A percentile compares a stretch with the other conserved stretches of the same genome.
phyloP scores from a whole-genome alignment of 2,888 invertebrate species.

The Cenopis cana region DNA sequence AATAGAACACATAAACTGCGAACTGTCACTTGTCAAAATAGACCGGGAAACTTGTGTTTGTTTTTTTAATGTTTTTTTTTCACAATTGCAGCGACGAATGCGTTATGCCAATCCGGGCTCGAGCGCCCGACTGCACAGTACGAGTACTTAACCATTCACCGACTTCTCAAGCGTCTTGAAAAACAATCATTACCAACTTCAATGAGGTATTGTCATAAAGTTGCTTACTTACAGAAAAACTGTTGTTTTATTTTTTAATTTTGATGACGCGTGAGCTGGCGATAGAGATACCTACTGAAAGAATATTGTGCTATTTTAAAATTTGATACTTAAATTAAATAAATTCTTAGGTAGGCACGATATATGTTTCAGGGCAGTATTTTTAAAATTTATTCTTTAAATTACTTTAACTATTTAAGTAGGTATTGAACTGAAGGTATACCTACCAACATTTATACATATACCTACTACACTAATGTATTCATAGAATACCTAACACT shows the following conservation, averaged over 20 bases:
- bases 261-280: neutral
- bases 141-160: slow-evolving; percentile 49
- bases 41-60: slow-evolving; percentile 47
- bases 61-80: slow-evolving; percentile 46
- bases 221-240: slow-evolving; percentile 11
- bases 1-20: slow-evolving; percentile 43
- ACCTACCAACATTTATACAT: too few relatives aligned
- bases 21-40: slow-evolving; percentile 54
- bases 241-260: neutral
- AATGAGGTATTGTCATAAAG: slow-evolving; percentile 27
- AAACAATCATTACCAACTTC: slow-evolving; percentile 9
- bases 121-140: slow-evolving; percentile 56
- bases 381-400: too few relatives aligned
- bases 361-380: too few relatives aligned
- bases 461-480: too few relatives aligned
- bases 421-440: too few relatives aligned
- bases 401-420: too few relatives aligned
- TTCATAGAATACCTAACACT: too few relatives aligned
- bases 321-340: too few relatives aligned
- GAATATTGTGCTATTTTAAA: neutral
- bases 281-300: neutral
- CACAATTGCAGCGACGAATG: slow-evolving; percentile 40
- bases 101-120: slow-evolving; percentile 57
- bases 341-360: too few relatives aligned
- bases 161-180: slow-evolving; percentile 27